Base-by-base conservation (phyloP, 2,113 vertebrate species). In the Empidonax alnorum region DNA sequence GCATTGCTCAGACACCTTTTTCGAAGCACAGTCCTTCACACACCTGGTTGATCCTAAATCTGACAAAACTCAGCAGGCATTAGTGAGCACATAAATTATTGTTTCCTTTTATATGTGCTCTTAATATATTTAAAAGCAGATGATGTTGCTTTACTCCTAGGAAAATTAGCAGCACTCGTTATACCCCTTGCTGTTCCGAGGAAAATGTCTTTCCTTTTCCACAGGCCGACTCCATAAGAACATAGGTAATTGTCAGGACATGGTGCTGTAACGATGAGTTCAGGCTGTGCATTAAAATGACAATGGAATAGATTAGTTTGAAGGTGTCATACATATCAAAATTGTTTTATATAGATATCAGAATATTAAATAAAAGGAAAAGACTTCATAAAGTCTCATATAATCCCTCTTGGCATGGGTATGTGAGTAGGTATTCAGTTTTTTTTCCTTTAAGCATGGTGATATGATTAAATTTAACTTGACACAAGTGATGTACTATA, bases 381-480 rank as follows among this genome's bases (percentile, higher is more conserved):
- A 93, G 39, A 42, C 86, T 96, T 94, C 53, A 81, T 95, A 65
- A 93, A 95, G 31, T 59, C 78, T 85, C 35, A 19, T 71, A 59
- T 61, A 96, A 90, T 93, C 74, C 91, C 68, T 94, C 73, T 93
- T 96, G 95, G 65, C 81, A 69, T 50, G 87, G 50, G 13, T 50
- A 35, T 87, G 31, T 79, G 86, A 95, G 72, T 72, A 95, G 72
- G 21, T 87, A 87, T 91, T 93, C 35, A 83, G 58, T 0, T 80
- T 89, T 90, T 89, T 89, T 87, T 73, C 42, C 59, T 94, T 90
- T 72, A 90, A 90, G 46, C 93, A 61, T 44, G 22, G 68, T 84
- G 90, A 88, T 93, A 61, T 84, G 90, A 94, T 95, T 95, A 94
- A 96, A 97, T 96, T 91, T 91, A 93, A 91, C 90, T 94, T 94